Evolutionary conservation across 2,113 vertebrate species (phyloP).

Genomic region (Brachypteracias leptosomus): DNA sequence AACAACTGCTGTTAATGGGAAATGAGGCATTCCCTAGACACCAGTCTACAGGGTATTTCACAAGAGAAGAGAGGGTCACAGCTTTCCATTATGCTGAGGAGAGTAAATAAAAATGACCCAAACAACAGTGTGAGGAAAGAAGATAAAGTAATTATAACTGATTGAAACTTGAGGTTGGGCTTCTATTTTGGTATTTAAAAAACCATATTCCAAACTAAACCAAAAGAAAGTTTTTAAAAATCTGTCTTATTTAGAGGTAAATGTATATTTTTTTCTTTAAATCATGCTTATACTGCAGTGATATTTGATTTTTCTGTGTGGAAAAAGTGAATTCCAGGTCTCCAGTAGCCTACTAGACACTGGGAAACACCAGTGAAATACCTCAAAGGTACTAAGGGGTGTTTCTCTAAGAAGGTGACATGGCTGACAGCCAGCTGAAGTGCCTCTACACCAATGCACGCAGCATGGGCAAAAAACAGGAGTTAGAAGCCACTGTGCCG

Average conservation of each 20-base stretch:
- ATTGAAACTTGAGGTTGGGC: not conserved
- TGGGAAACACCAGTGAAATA: too few relatives aligned
- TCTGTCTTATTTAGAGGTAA: not conserved
- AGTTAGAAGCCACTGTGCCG: too few relatives aligned
- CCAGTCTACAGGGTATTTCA: not conserved
- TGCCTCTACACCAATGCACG: too few relatives aligned
- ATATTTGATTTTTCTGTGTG: not conserved
- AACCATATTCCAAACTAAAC: not conserved
- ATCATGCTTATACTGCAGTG: not conserved
- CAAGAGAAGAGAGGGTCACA: not conserved
- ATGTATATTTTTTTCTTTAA: too few relatives aligned
- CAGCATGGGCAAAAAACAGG: too few relatives aligned
- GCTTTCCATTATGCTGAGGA: not conserved
- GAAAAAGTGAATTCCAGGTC: not conserved
- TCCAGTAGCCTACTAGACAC: not conserved
- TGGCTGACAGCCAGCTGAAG: too few relatives aligned
- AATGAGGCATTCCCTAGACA: not conserved
- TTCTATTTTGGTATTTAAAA: not conserved
- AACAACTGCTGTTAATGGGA: conserved; percentile 7
- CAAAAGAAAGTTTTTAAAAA: not conserved
- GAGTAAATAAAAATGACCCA: not conserved
- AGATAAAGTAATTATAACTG: not conserved
- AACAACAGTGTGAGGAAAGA: not conserved
- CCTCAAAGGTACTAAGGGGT: too few relatives aligned
- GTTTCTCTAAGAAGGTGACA: too few relatives aligned